Evolutionary conservation across 2,888 invertebrate genomes (phyloP).

Genomic region (Phragmatobia fuliginosa): DNA sequence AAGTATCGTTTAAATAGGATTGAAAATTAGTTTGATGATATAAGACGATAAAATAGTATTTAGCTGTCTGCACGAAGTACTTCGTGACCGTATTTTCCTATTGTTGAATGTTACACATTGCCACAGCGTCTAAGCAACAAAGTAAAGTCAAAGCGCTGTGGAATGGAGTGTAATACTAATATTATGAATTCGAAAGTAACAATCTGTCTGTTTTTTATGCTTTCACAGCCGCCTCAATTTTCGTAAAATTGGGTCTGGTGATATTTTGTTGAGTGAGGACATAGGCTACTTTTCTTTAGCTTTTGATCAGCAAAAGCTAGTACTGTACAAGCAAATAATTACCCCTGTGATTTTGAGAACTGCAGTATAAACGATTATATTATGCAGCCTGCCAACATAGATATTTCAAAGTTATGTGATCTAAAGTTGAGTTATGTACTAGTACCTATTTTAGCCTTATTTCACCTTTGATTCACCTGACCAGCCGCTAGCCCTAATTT

Average conservation of each 20-base stretch:
- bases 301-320: no score
- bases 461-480: no score
- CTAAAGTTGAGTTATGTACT: no score
- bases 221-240: no score
- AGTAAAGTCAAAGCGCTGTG: slow-evolving; percentile 2
- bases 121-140: slow-evolving; percentile 23
- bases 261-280: no score
- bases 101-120: slow-evolving; percentile 46
- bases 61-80: slow-evolving; percentile 33
- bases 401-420: not conserved
- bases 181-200: no score
- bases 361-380: not conserved
- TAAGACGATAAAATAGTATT: slow-evolving; percentile 41
- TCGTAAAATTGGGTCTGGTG: no score
- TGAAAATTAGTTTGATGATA: slow-evolving; percentile 18
- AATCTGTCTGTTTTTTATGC: no score
- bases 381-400: not conserved
- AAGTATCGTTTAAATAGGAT: slow-evolving; percentile 7
- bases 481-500: not conserved
- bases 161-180: not conserved
- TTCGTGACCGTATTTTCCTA: slow-evolving; percentile 48
- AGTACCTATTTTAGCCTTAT: no score
- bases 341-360: not conserved
- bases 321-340: not conserved
- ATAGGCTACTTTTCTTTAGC: no score